Evolutionary conservation across 2,797 vertebrate species (phyloP).

Genomic region (Premnoplex brunnescens): DNA sequence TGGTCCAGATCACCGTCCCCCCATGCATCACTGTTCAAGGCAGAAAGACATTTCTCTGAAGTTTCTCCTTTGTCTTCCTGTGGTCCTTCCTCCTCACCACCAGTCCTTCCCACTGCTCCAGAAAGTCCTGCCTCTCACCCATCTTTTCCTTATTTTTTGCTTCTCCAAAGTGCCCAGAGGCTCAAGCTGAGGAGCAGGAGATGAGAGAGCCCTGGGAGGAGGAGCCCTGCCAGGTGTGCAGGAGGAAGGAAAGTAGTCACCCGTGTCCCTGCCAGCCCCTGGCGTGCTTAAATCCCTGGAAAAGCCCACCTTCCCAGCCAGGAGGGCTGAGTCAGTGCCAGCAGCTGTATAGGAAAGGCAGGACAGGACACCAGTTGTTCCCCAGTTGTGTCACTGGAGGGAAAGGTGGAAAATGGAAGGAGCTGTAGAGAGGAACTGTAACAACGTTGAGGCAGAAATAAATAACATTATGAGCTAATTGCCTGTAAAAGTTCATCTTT

Average conservation of each 20-base stretch:
- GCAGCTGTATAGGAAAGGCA: fast-evolving
- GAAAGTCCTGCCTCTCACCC: neutral
- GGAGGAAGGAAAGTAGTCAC: neutral
- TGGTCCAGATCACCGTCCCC: neutral
- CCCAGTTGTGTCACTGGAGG: neutral
- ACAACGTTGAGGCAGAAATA: neutral
- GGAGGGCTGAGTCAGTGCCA: neutral
- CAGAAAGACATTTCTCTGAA: neutral
- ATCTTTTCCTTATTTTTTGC: neutral
- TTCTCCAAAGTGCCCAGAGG: neutral
- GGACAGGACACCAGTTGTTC: neutral
- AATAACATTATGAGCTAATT: neutral
- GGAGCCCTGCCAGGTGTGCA: neutral
- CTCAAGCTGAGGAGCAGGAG: neutral
- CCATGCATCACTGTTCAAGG: neutral
- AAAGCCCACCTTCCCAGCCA: neutral
- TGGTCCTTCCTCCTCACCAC: neutral
- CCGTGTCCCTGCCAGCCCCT: neutral
- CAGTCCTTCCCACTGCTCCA: neutral
- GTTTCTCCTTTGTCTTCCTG: neutral
- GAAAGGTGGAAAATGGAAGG: neutral
- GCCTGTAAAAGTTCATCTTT: neutral
- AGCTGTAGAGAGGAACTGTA: neutral
- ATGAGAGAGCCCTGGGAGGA: neutral
- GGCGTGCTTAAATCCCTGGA: neutral